phyloP scores from a whole-genome alignment of 1,140 invertebrate genomes.

The Tenebrio molitor region DNA sequence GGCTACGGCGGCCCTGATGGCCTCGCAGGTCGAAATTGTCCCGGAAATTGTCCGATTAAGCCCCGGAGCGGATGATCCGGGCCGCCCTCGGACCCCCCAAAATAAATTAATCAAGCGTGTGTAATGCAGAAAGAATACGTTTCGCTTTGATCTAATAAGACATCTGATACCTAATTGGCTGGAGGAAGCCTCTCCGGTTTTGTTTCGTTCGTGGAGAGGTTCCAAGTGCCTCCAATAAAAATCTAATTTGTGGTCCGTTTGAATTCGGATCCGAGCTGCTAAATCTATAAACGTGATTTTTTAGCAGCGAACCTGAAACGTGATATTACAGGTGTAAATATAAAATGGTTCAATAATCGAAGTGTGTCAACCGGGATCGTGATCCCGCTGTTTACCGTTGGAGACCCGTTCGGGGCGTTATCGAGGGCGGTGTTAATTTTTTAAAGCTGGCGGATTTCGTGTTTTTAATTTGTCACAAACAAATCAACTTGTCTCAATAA shows the following conservation, averaged over 20 bases:
- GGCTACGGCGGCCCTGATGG: background rate
- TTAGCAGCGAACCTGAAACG: slow-evolving; percentile 27
- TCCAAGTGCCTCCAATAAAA: slow-evolving; percentile 10
- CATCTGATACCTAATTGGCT: background rate
- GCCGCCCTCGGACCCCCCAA: background rate
- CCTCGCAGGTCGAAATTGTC: background rate
- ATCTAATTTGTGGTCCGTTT: slow-evolving; percentile 4
- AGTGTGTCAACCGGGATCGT: slow-evolving; percentile 23
- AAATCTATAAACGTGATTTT: slow-evolving; percentile 30
- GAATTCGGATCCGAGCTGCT: slow-evolving; percentile 20
- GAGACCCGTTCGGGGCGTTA: background rate
- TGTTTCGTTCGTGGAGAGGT: background rate
- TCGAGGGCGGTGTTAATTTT: slow-evolving; percentile 12
- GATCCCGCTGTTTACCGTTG: slow-evolving; percentile 23
- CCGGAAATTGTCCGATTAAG: slow-evolving; percentile 25
- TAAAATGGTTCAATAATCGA: slow-evolving; percentile 40
- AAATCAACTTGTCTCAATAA: slow-evolving; percentile 29
- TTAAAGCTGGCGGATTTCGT: slow-evolving; percentile 24
- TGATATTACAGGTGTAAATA: slow-evolving; percentile 39
- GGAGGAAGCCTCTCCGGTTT: too few relatives aligned
- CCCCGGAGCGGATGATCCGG: background rate
- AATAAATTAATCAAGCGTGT: slow-evolving; percentile 9
- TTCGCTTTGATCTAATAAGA: slow-evolving; percentile 29
- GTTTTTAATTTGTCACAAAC: slow-evolving; percentile 37
- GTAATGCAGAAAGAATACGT: background rate